Evolutionary conservation across 1,140 invertebrate species (phyloP).

Genomic region (Eumaeus atala): DNA sequence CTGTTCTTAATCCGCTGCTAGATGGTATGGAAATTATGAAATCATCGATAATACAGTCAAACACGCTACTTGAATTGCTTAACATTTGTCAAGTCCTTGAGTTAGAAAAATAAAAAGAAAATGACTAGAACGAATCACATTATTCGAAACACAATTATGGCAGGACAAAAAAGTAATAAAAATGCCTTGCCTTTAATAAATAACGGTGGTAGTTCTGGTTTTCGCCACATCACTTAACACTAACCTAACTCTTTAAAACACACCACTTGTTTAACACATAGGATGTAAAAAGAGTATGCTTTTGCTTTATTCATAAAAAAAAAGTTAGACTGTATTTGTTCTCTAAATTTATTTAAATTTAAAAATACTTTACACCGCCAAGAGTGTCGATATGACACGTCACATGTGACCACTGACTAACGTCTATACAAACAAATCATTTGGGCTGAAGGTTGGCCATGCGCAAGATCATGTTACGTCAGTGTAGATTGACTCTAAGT

Average conservation of each 20-base stretch:
- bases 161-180: background rate
- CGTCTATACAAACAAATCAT: background rate
- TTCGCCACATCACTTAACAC: slow-evolving; percentile 2
- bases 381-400: background rate
- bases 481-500: background rate
- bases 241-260: background rate
- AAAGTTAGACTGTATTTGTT: background rate
- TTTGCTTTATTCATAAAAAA: background rate
- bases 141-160: background rate
- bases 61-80: too few species aligned
- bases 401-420: slow-evolving; percentile 1
- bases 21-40: too few species aligned
- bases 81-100: too few species aligned
- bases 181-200: background rate
- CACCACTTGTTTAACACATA: background rate
- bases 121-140: background rate
- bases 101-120: background rate
- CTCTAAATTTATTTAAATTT: too few species aligned
- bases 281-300: background rate
- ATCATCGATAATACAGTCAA: too few species aligned
- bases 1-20: too few species aligned
- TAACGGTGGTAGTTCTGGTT: background rate
- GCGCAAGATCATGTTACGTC: background rate
- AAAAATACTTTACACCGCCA: background rate
- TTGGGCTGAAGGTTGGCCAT: background rate